Evolutionary conservation across 2,888 invertebrate species (phyloP).

Genomic region (Elmis aenea): DNA sequence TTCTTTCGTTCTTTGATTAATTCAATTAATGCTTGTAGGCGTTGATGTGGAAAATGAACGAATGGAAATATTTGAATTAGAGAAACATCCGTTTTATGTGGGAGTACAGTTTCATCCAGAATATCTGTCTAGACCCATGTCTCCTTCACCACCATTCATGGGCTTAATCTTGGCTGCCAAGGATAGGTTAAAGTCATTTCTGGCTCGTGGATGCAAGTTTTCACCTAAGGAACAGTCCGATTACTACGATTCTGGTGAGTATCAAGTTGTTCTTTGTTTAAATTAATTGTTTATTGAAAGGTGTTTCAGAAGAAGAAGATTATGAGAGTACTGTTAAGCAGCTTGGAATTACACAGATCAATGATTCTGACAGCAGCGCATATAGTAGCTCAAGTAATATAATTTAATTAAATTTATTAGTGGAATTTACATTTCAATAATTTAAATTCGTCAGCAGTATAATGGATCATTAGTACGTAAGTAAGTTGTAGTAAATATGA

Average conservation of each 20-base stretch:
- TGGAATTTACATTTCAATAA: too few relatives aligned
- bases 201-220: conserved; percentile 68
- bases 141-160: conserved; percentile 92
- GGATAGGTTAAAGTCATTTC: conserved; percentile 69
- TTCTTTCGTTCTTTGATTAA: conserved; percentile 82
- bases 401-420: too few relatives aligned
- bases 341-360: conserved; percentile 23
- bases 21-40: conserved; percentile 40
- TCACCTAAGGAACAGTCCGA: conserved; percentile 66
- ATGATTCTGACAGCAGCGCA: conserved; percentile 40
- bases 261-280: neutral
- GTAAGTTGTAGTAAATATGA: too few relatives aligned
- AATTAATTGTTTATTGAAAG: conserved; percentile 16
- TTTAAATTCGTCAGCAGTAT: too few relatives aligned
- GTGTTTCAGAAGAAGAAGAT: conserved; percentile 34
- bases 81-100: conserved; percentile 87
- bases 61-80: conserved; percentile 91
- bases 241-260: conserved; percentile 45
- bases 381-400: conserved; percentile 37
- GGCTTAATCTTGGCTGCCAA: conserved; percentile 89
- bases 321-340: conserved; percentile 28
- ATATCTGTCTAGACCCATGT: conserved; percentile 85
- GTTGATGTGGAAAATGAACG: conserved; percentile 75
- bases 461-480: too few relatives aligned
- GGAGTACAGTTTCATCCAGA: conserved; percentile 98